Percentiles rank a stretch among this genome's conserved stretches.
Conservation (phyloP, 1,140 invertebrate genomes). For the Parapsyche elsis region DNA sequence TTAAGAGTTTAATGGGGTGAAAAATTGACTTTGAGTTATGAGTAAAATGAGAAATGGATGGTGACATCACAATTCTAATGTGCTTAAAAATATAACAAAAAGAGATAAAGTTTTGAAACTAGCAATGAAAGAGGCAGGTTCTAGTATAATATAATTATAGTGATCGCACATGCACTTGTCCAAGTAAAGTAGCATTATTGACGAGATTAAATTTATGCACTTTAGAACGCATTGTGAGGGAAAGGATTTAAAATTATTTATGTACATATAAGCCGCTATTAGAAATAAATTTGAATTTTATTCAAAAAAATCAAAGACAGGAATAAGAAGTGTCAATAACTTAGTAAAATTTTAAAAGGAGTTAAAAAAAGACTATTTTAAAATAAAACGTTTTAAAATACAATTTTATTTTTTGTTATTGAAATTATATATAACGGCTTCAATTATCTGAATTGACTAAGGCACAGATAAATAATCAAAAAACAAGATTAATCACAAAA, state of each 20-base stretch:
- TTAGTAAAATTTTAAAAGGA: not conserved
- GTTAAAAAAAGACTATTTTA: not conserved
- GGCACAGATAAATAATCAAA: not conserved
- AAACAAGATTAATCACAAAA: not conserved
- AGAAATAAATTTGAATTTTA: not conserved
- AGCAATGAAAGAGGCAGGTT: too few species aligned
- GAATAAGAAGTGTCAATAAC: not conserved
- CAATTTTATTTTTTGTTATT: not conserved
- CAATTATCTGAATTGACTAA: conserved; percentile 12
- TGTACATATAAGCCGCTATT: not conserved
- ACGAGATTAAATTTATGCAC: too few species aligned
- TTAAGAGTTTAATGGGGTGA: too few species aligned
- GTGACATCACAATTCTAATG: too few species aligned
- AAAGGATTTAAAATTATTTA: too few species aligned
- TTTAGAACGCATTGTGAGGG: not conserved
- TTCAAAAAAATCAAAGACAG: not conserved
- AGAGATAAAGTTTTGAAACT: too few species aligned
- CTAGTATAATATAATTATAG: too few species aligned
- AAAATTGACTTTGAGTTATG: too few species aligned
- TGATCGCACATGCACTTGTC: too few species aligned
- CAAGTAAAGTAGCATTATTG: too few species aligned
- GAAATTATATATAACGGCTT: not conserved
- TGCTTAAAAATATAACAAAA: too few species aligned
- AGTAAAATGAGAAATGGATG: too few species aligned
- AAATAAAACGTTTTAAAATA: conserved; percentile 12